These are phyloP conservation scores for Cisticola juncidis DNA, from an alignment of 2,113 vertebrate genomes.

Conservation along the genomic window DNA sequence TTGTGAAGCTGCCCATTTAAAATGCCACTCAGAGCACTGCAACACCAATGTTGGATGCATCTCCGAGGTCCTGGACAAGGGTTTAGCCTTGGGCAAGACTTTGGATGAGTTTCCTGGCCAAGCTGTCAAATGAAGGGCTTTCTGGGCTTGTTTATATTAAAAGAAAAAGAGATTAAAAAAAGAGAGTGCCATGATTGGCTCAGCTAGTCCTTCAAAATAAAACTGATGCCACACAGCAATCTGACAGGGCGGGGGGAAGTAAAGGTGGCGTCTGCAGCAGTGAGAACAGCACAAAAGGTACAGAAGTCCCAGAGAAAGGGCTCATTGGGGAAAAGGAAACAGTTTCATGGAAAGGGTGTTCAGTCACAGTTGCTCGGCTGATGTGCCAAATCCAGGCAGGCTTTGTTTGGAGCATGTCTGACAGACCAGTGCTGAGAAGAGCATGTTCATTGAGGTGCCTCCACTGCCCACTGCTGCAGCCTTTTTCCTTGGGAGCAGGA, in stretches of 20 bases:
- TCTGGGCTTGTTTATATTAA: background rate
- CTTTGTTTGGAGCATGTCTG: background rate
- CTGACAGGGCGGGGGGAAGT: background rate
- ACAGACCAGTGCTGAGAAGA: background rate
- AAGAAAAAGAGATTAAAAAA: background rate
- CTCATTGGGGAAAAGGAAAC: fast-evolving
- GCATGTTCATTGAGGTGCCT: background rate
- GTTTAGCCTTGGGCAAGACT: background rate
- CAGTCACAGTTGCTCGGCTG: background rate
- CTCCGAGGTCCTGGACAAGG: background rate
- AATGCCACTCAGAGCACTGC: background rate
- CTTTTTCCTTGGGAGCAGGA: background rate
- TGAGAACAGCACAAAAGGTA: background rate
- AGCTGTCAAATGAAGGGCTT: background rate
- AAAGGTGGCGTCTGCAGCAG: background rate
- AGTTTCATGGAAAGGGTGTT: fast-evolving
- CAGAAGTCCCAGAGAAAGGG: background rate
- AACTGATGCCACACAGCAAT: background rate
- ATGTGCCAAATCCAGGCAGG: background rate
- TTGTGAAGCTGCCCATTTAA: background rate
- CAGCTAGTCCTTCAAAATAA: background rate
- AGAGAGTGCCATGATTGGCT: background rate
- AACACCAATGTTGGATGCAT: background rate
- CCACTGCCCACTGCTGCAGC: background rate
- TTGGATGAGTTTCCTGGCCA: background rate